Evolutionary conservation across 2,797 vertebrate genomes (phyloP).

Genomic region (Halcyon badia): DNA sequence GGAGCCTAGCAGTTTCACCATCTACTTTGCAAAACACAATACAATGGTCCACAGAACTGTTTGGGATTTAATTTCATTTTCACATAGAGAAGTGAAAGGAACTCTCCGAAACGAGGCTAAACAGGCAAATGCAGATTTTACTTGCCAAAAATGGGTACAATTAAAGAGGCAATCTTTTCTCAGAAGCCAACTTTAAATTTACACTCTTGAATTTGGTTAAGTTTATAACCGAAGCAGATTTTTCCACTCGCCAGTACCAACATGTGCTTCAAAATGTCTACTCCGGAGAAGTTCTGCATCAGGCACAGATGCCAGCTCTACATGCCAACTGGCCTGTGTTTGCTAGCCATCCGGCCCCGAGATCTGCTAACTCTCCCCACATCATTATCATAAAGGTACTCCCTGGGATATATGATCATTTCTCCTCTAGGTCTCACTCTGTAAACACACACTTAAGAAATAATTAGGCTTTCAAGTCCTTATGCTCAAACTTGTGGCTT

Average conservation of each 20-base stretch:
- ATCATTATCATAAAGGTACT: not conserved
- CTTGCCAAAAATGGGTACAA: not conserved
- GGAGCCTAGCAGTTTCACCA: not conserved
- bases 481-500: not conserved
- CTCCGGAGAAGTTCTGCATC: not conserved
- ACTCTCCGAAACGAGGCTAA: not conserved
- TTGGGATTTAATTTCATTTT: not conserved
- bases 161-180: not conserved
- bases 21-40: not conserved
- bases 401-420: fast-evolving
- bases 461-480: not conserved
- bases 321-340: not conserved
- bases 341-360: not conserved
- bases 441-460: not conserved
- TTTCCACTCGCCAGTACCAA: not conserved
- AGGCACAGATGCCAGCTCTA: not conserved
- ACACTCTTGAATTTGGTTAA: not conserved
- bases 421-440: not conserved
- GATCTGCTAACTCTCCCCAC: not conserved
- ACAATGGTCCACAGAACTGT: not conserved
- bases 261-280: not conserved
- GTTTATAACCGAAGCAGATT: not conserved
- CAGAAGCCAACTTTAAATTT: not conserved
- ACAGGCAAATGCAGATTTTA: not conserved
- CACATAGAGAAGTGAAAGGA: not conserved